Evolutionary conservation across 2,888 invertebrate genomes (phyloP).

Genomic region (Anoplius nigerrimus): DNA sequence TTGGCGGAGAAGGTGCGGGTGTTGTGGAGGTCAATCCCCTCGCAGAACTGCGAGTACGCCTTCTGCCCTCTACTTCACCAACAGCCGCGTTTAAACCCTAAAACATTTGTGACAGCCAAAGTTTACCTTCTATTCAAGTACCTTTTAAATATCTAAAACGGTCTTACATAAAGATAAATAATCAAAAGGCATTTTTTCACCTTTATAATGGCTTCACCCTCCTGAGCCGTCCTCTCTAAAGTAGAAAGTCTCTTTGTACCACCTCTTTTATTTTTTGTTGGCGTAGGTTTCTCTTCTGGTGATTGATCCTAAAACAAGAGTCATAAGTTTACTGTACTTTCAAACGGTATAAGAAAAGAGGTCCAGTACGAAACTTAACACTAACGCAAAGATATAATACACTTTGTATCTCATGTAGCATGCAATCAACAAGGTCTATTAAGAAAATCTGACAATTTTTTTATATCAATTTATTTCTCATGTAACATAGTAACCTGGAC

Average conservation of each 20-base stretch:
- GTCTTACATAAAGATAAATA: conserved; percentile 56
- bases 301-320: conserved; percentile 65
- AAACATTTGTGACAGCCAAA: background rate
- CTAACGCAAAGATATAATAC: background rate
- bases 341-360: background rate
- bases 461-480: too few species aligned
- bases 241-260: conserved; percentile 76
- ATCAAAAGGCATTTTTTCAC: conserved; percentile 59
- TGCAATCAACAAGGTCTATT: too few species aligned
- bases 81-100: conserved; percentile 75
- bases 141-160: too few species aligned
- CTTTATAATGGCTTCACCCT: conserved; percentile 77
- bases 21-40: conserved; percentile 76
- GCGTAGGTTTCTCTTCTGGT: conserved; percentile 67
- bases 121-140: background rate
- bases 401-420: background rate
- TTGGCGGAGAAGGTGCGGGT: conserved; percentile 77
- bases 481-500: background rate
- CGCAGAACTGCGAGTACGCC: conserved; percentile 78
- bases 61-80: conserved; percentile 77
- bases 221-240: conserved; percentile 76
- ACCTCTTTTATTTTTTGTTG: conserved; percentile 75
- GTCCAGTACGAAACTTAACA: too few species aligned
- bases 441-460: too few species aligned
- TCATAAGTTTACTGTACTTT: conserved; percentile 2